A percentile compares a stretch with the other conserved stretches of the same genome.
These are phyloP conservation scores for Fundulus diaphanus DNA, from an alignment of 2,797 vertebrate genomes.

Conservation along the genomic window DNA sequence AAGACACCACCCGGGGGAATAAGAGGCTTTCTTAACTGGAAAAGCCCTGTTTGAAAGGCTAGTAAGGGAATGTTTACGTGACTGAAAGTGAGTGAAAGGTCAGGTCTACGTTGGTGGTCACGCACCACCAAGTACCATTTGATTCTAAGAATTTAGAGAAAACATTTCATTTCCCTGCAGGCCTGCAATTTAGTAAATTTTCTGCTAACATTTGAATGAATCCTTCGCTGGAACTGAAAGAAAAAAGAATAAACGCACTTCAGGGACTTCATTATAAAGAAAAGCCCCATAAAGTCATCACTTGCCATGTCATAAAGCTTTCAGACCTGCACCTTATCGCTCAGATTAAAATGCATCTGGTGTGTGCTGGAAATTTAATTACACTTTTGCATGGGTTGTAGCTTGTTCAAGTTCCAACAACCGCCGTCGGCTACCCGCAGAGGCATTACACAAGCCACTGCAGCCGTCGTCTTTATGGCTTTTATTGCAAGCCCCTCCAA, in stretches of 20 bases:
- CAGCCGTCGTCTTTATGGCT: slow-evolving; percentile 47
- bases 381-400: slow-evolving; percentile 18
- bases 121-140: background rate
- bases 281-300: slow-evolving; percentile 32
- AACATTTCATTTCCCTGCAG: slow-evolving; percentile 2
- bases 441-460: slow-evolving; percentile 40
- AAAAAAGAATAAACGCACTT: slow-evolving; percentile 27
- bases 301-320: slow-evolving; percentile 30
- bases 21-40: background rate
- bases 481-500: slow-evolving; percentile 56
- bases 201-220: slow-evolving; percentile 12
- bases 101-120: background rate
- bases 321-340: slow-evolving; percentile 20
- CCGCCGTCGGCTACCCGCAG: slow-evolving; percentile 30
- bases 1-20: background rate
- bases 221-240: slow-evolving; percentile 22
- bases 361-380: slow-evolving; percentile 33
- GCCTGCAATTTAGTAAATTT: slow-evolving; percentile 18
- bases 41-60: background rate
- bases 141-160: slow-evolving; percentile 9
- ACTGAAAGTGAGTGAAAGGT: background rate
- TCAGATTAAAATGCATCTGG: slow-evolving; percentile 40
- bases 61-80: background rate
- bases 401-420: slow-evolving; percentile 20
- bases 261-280: slow-evolving; percentile 19